phyloP scores from a whole-genome alignment of 2,113 vertebrate genomes.

The Piprites chloris region DNA sequence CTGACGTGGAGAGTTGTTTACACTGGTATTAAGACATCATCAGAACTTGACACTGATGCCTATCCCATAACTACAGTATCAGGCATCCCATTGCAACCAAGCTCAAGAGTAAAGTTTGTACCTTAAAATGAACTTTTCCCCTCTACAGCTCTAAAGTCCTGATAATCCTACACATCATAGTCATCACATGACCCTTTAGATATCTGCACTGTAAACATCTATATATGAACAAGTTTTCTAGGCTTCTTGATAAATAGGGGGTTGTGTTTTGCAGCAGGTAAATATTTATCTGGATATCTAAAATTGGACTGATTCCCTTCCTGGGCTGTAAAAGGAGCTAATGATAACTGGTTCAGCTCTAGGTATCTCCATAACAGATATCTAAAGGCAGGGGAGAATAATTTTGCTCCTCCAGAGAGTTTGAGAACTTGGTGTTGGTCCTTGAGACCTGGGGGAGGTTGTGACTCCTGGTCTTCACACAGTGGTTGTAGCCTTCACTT shows the following conservation, averaged over 20 bases:
- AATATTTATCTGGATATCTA: neutral
- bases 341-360: neutral
- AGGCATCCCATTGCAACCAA: neutral
- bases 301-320: neutral
- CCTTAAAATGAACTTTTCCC: neutral
- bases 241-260: neutral
- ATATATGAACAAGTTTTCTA: neutral
- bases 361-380: neutral
- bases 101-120: neutral
- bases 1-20: neutral
- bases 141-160: neutral
- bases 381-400: neutral
- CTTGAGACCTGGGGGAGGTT: neutral
- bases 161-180: neutral
- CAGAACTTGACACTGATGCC: neutral
- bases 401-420: neutral
- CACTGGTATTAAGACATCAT: neutral
- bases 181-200: neutral
- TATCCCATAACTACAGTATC: neutral
- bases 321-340: neutral
- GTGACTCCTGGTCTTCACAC: rapidly evolving
- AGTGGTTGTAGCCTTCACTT: neutral
- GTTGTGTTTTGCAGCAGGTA: neutral
- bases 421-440: neutral
- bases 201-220: neutral